phyloP scores from a whole-genome alignment of 2,888 invertebrate species.

The Chirona hameri region DNA sequence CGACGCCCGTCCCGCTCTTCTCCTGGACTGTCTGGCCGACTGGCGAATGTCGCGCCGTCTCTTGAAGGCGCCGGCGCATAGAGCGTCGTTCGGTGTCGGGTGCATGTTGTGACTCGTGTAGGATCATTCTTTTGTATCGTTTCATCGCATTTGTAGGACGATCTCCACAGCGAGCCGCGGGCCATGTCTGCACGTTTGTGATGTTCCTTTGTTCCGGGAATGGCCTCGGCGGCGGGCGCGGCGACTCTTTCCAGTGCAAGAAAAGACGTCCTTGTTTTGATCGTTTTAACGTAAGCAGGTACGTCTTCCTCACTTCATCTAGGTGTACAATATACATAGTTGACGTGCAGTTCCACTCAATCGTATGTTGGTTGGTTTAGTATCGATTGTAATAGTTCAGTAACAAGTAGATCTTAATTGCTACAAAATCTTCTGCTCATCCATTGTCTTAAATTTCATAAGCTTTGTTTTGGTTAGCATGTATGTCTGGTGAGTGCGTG shows the following conservation, averaged over 20 bases:
- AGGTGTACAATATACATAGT: background rate
- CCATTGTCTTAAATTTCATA: no score
- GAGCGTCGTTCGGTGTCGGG: background rate
- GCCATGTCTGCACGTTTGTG: background rate
- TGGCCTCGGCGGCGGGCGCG: background rate
- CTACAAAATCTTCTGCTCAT: background rate
- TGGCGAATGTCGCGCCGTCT: no score
- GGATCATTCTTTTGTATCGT: conserved; percentile 24
- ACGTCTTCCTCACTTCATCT: background rate
- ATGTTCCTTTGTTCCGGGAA: background rate
- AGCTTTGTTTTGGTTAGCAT: background rate
- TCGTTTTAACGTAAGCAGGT: background rate
- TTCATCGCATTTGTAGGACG: conserved; percentile 11
- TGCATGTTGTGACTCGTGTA: background rate
- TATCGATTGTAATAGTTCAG: background rate
- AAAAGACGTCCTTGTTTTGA: background rate
- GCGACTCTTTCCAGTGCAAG: background rate
- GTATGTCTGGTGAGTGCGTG: background rate
- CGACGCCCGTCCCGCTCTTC: background rate
- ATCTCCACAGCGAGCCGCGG: conserved; percentile 1
- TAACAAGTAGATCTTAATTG: no score
- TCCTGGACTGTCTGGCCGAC: no score
- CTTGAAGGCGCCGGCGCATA: no score
- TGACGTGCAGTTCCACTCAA: background rate
- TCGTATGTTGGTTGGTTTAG: background rate